Conservation (phyloP, 2,888 invertebrate genomes). For the Charanyca ferruginea region DNA sequence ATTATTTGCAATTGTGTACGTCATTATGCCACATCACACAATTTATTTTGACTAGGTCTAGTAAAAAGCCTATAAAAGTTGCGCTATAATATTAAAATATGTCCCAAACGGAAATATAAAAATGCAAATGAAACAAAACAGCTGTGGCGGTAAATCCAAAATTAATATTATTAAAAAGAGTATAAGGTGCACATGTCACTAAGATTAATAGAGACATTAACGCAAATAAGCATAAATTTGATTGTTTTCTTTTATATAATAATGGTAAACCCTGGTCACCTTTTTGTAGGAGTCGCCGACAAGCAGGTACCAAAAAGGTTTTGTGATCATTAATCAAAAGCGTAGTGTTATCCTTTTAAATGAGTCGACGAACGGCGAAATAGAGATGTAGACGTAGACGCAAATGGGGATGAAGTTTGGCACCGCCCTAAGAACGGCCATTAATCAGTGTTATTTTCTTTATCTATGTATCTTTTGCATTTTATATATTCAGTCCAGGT, state of each 20-base stretch:
- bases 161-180: constrained; percentile 65
- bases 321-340: constrained; percentile 86
- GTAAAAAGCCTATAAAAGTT: constrained; percentile 17
- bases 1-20: constrained; percentile 7
- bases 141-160: constrained; percentile 72
- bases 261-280: constrained; percentile 70
- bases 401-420: constrained; percentile 70
- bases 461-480: constrained; percentile 45
- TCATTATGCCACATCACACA: not conserved
- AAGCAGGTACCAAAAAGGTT: constrained; percentile 83
- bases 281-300: constrained; percentile 84
- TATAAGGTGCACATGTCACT: constrained; percentile 76
- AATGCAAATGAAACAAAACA: constrained; percentile 81
- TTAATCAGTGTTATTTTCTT: constrained; percentile 66
- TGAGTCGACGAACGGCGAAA: constrained; percentile 80
- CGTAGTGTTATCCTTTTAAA: constrained; percentile 79
- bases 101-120: constrained; percentile 76
- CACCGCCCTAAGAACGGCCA: constrained; percentile 79
- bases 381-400: constrained; percentile 79
- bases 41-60: constrained; percentile 13
- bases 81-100: constrained; percentile 43
- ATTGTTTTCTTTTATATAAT: constrained; percentile 74
- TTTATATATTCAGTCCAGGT: constrained; percentile 11
- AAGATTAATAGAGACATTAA: constrained; percentile 88
- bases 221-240: constrained; percentile 82